Base-by-base conservation (phyloP, 2,888 invertebrate genomes). In the Sarcophaga variegata region DNA sequence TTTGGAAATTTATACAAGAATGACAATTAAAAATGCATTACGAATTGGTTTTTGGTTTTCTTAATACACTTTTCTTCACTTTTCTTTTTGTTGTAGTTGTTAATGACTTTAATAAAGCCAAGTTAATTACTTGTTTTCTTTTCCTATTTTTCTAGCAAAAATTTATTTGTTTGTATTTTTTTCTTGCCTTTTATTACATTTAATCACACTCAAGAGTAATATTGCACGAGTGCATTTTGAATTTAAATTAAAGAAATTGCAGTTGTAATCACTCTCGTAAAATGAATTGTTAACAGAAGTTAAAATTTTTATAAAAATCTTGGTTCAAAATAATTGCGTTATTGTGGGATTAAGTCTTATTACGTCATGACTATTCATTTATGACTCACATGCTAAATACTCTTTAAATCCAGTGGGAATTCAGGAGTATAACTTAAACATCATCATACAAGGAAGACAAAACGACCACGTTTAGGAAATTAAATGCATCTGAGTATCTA, bases 201-300 rank as follows among this genome's bases (percentile, higher is more conserved):
- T 69, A 69, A 63, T 74, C 78, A 74, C 63, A 78, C 25, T 4
- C 3, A 54, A 17, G 37, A 5, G 25, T 17, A 76, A 54, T 63
- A 0, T 2, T 37, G 8, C 37, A 37, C 37, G 17, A 17, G 12
- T 54, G 17, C 54, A 54, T 14, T 12, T 14, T 4, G 0, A 54
- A 14, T 22, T 22, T 3, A 2, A 17, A 54, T 14, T 54, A 54
- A 54, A 54, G 27, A 49, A 76, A 84, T 60, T 84, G 70, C 80
- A 80, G 75, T 66, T 84, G 75, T 70, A 84, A 84, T 80, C 70
- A 67, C 76, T 80, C 49, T 66, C 66, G 64, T 75, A 75, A 75
- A 27, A 25, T 8, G 45, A 37, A 17, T 47, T 8, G 45, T 12
- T 27, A 27, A 20, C 45, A 25, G 69, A 59, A 45, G 54, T 11